Base-by-base conservation (phyloP, 64 coral and sea anemone genomes). In the Cladopsammia gracilis region DNA sequence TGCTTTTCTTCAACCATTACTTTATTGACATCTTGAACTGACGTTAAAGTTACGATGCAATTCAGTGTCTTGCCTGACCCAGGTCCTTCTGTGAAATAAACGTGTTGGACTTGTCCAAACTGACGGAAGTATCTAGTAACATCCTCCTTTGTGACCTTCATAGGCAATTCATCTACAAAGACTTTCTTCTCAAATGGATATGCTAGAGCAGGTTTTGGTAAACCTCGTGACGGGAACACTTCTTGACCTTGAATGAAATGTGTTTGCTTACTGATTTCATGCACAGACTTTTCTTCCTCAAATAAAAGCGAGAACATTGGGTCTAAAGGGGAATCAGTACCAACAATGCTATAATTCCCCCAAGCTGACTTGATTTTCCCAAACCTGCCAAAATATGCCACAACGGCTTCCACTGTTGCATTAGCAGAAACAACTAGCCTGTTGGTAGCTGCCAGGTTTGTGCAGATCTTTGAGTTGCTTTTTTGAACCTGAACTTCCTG, bases 131-230 rank as follows among this genome's bases (percentile, higher is more conserved):
- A 16, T 46, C 44, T 24, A 34, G 24, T 70, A 70, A 70, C 23
- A 70, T 25, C 23, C 10, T 70, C 22, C 20, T 10, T 34, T 44
- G 43, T 46, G 71, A 73, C 34, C 11, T 47, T 14, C 3, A 18
- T 2, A 15, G 43, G 71, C 13, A 73, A 6, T 9, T 73, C 14
- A 43, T 47, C 43, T 16, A 73, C 44, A 46, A 73, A 10, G 44
- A 73, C 48, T 42, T 43, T 73, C 25, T 34, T 70, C 67, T 70
- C 67, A 34, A 70, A 70, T 10, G 67, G 67, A 70, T 70, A 70
- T 13, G 22, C 10, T 9, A 34, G 67, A 70, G 23, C 25, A 24
- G 25, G 5, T 70, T 25, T 70, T 25, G 20, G 67, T 25, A 34
- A 20, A 34, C 67, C 23, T 6, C 67, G 67, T 25, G 22, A 25